Conservation (phyloP, 2,113 vertebrate genomes). For the Pavo muticus region DNA sequence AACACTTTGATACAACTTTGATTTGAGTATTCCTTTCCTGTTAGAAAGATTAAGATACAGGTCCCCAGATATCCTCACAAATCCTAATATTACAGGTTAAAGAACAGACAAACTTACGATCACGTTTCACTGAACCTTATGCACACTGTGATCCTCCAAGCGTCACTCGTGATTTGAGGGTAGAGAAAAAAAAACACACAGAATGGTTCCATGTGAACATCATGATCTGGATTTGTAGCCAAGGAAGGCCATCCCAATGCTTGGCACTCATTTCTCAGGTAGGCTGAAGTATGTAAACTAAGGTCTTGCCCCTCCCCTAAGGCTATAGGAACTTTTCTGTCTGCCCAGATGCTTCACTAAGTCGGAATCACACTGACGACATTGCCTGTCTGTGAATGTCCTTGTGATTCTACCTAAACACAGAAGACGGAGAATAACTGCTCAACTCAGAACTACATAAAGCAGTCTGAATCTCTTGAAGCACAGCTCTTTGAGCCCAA, state of each 20-base stretch:
- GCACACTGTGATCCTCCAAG: background rate
- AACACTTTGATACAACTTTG: background rate
- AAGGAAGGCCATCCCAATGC: background rate
- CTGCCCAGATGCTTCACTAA: background rate
- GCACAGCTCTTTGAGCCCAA: background rate
- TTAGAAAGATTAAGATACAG: background rate
- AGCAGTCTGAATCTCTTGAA: background rate
- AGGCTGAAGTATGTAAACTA: background rate
- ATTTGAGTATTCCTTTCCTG: background rate
- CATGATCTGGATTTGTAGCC: accelerated
- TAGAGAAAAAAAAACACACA: background rate
- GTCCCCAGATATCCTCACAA: background rate
- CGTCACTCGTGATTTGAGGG: background rate
- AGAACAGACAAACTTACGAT: background rate
- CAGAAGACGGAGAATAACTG: background rate
- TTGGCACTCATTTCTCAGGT: background rate
- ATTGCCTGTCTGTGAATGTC: background rate
- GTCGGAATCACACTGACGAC: background rate
- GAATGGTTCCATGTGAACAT: background rate
- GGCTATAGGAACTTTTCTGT: background rate
- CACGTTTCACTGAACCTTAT: background rate
- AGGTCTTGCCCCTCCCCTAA: background rate
- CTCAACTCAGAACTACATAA: background rate
- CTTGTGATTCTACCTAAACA: background rate
- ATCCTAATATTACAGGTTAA: background rate